Conservation (phyloP, 92 coral and sea anemone species). For the Galaxea fascicularis region DNA sequence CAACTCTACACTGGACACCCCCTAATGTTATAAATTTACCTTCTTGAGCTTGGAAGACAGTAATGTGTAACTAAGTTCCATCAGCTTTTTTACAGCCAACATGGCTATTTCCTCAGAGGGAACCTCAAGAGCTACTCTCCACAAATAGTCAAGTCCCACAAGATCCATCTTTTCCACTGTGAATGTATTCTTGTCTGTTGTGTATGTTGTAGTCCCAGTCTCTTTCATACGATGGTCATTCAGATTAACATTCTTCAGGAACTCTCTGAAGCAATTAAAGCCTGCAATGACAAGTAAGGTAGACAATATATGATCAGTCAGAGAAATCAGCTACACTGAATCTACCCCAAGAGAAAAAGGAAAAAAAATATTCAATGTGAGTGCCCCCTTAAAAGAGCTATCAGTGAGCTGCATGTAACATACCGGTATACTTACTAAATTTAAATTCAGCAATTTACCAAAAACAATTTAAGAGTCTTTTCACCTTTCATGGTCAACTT, state of each 20-base stretch:
- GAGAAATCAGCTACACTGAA: too few relatives aligned
- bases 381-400: too few relatives aligned
- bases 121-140: conserved; percentile 83
- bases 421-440: too few relatives aligned
- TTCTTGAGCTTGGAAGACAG: conserved; percentile 86
- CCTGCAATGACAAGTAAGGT: conserved; percentile 29
- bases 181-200: conserved; percentile 76
- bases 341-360: too few relatives aligned
- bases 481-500: conserved; percentile 84
- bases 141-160: conserved; percentile 84
- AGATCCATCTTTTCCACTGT: conserved; percentile 85
- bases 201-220: conserved; percentile 59
- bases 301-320: too few relatives aligned
- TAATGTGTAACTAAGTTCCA: conserved; percentile 84
- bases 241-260: conserved; percentile 83
- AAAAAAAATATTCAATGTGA: too few relatives aligned
- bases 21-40: conserved; percentile 47
- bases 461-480: too few relatives aligned
- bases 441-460: too few relatives aligned
- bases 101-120: conserved; percentile 91
- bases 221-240: conserved; percentile 86
- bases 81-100: conserved; percentile 76
- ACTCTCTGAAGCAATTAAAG: conserved; percentile 82
- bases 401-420: too few relatives aligned
- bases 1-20: too few relatives aligned